phyloP scores from a whole-genome alignment of 2,113 vertebrate species.

The Oreochromis spilurus region DNA sequence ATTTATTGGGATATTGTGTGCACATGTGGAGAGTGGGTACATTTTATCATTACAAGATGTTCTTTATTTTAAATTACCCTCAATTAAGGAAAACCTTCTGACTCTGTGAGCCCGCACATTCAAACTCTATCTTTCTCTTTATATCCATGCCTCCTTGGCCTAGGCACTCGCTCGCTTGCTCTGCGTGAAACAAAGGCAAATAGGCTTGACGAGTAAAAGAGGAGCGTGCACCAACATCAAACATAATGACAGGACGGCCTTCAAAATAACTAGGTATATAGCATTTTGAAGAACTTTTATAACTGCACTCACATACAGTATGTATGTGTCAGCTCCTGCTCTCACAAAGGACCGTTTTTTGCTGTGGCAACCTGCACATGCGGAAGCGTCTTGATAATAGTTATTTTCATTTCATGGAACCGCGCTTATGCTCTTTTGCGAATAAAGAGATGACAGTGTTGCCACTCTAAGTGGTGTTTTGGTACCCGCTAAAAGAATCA shows the following conservation, averaged over 20 bases:
- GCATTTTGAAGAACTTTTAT: constrained; percentile 48
- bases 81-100: neutral
- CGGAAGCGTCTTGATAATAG: constrained; percentile 59
- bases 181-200: constrained; percentile 65
- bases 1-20: constrained; percentile 21
- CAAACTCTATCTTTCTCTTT: neutral
- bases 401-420: constrained; percentile 63
- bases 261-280: constrained; percentile 54
- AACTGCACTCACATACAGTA: constrained; percentile 28
- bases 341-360: constrained; percentile 39
- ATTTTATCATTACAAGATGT: constrained; percentile 3
- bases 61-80: constrained; percentile 4
- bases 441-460: constrained; percentile 60
- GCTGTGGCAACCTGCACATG: constrained; percentile 45
- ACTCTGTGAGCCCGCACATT: neutral
- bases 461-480: constrained; percentile 65
- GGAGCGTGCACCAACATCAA: constrained; percentile 33
- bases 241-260: constrained; percentile 54
- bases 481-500: constrained; percentile 44
- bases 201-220: neutral
- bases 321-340: constrained; percentile 42
- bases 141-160: neutral
- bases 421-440: constrained; percentile 30
- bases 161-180: neutral
- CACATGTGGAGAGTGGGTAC: neutral